Conservation (phyloP, 2,888 invertebrate genomes). For the Myopa tessellatipennis region DNA sequence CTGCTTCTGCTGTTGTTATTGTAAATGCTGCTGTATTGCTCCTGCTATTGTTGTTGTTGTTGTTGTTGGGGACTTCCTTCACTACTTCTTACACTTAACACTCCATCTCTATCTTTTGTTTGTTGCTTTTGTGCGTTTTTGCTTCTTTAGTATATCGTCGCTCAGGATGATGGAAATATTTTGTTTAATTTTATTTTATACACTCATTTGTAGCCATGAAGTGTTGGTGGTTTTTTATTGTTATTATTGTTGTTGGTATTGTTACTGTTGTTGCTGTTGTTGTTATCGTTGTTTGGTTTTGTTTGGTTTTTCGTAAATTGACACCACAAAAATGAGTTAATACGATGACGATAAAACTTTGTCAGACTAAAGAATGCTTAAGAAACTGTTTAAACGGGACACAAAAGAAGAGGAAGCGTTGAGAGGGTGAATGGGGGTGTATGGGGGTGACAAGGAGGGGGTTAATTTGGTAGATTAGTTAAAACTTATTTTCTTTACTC, state of each 20-base stretch:
- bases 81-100: constrained; percentile 2
- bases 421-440: no score
- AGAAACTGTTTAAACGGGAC: neutral
- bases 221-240: neutral
- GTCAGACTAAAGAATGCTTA: neutral
- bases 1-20: neutral
- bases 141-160: neutral
- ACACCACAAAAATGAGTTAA: constrained; percentile 8
- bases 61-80: neutral
- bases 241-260: neutral
- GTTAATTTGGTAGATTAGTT: no score
- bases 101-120: neutral
- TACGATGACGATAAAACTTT: neutral
- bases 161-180: neutral
- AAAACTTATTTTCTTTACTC: no score
- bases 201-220: neutral
- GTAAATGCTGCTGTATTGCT: neutral
- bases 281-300: neutral
- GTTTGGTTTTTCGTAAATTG: neutral
- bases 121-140: neutral
- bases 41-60: no score
- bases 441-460: no score
- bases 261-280: neutral
- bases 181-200: neutral
- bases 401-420: neutral